Percentiles rank a stretch among this genome's conserved stretches.
Conservation (phyloP, 2,797 vertebrate genomes). For the Picus viridis region DNA sequence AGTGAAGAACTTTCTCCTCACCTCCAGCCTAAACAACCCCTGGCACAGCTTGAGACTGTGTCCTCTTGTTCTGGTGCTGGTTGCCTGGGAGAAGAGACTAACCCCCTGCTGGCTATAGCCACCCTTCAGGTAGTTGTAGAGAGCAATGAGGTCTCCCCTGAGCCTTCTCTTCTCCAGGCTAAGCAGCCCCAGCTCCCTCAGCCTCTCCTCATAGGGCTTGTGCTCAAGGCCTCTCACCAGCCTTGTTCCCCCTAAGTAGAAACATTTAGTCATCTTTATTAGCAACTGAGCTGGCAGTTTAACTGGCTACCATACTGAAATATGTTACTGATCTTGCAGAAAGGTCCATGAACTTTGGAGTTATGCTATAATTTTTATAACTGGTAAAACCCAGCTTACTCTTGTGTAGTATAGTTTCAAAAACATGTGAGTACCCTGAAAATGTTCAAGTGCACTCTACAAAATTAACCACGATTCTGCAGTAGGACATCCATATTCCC, state of each 20-base stretch:
- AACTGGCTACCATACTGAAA: not conserved
- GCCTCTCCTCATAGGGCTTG: too few relatives aligned
- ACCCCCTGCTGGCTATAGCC: too few relatives aligned
- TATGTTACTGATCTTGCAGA: not conserved
- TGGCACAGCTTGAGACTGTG: too few relatives aligned
- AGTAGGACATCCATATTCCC: not conserved
- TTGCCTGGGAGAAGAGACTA: too few relatives aligned
- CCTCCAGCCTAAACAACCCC: too few relatives aligned
- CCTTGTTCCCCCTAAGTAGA: not conserved
- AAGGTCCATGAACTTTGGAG: not conserved
- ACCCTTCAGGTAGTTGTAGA: too few relatives aligned
- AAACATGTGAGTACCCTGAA: not conserved
- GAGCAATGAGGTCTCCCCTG: too few relatives aligned
- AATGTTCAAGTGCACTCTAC: not conserved
- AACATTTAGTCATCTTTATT: not conserved
- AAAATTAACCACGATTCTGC: not conserved
- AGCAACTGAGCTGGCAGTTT: not conserved
- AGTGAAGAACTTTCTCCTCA: too few relatives aligned
- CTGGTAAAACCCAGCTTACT: not conserved
- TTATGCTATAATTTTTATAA: not conserved
- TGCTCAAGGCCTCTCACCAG: too few relatives aligned
- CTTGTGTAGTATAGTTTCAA: not conserved
- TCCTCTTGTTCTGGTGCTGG: too few relatives aligned
- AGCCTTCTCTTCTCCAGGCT: too few relatives aligned
- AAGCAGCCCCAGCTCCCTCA: too few relatives aligned